phyloP scores from a whole-genome alignment of 1,140 invertebrate species.

The Microplitis mediator region DNA sequence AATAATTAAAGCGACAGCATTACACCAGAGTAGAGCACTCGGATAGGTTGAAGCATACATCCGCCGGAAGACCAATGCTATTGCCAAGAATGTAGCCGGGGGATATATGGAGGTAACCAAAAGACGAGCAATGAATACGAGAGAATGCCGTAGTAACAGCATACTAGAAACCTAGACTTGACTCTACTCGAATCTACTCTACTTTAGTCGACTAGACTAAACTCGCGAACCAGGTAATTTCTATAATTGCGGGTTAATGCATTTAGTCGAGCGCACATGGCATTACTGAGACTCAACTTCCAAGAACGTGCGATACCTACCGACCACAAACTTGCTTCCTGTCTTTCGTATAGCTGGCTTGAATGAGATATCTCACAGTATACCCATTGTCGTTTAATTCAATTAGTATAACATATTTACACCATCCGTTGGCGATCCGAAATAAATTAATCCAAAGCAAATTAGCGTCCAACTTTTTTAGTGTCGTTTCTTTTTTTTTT shows the following conservation, averaged over 20 bases:
- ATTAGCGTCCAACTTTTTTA: too few relatives aligned
- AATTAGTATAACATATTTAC: too few relatives aligned
- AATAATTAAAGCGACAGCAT: not conserved
- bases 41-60: not conserved
- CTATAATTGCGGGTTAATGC: slow-evolving; percentile 52
- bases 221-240: slow-evolving; percentile 41
- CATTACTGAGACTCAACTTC: slow-evolving; percentile 32
- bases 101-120: not conserved
- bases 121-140: not conserved
- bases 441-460: too few relatives aligned
- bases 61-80: not conserved
- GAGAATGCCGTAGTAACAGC: not conserved
- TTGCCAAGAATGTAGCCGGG: not conserved
- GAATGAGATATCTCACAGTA: too few relatives aligned
- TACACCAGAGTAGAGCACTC: not conserved
- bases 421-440: too few relatives aligned
- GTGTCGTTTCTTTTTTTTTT: too few relatives aligned
- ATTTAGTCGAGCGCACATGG: slow-evolving; percentile 42
- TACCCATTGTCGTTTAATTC: too few relatives aligned
- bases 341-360: not conserved
- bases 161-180: not conserved
- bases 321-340: slow-evolving; percentile 26
- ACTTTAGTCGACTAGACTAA: not conserved
- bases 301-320: slow-evolving; percentile 44
- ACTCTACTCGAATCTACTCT: not conserved